Conservation (phyloP, 1,140 invertebrate species). For the Hyposmocoma kahamanoa region DNA sequence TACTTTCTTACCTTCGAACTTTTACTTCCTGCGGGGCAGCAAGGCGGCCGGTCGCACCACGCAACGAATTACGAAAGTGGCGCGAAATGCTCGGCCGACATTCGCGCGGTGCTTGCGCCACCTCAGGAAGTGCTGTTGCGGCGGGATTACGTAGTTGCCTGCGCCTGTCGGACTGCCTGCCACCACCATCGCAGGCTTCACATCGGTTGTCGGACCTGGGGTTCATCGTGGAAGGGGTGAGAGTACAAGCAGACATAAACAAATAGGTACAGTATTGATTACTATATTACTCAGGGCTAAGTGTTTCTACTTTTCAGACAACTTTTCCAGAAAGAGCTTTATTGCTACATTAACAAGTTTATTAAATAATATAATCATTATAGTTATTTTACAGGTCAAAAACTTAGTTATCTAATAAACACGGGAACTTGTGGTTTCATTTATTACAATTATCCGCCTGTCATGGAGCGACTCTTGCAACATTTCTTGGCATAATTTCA, state of each 20-base stretch:
- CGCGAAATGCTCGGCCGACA: conserved; percentile 71
- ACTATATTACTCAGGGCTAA: too few relatives aligned
- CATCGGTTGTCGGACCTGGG: too few relatives aligned
- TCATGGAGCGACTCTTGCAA: background rate
- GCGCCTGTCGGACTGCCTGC: conserved; percentile 11
- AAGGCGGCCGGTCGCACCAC: conserved; percentile 62
- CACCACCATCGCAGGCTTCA: too few relatives aligned
- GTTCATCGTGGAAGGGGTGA: too few relatives aligned
- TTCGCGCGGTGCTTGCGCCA: conserved; percentile 66
- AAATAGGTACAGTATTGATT: too few relatives aligned
- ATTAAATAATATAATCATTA: too few relatives aligned
- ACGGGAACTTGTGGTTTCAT: conserved; percentile 25
- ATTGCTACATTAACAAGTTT: too few relatives aligned
- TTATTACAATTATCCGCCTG: background rate
- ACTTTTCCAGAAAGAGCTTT: too few relatives aligned
- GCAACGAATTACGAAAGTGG: conserved; percentile 70
- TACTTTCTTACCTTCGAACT: conserved; percentile 73
- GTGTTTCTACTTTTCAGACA: too few relatives aligned
- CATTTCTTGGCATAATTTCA: too few relatives aligned
- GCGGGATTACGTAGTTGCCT: conserved; percentile 59
- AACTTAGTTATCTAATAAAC: conserved; percentile 29
- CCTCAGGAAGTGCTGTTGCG: conserved; percentile 67
- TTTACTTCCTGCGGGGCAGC: conserved; percentile 71
- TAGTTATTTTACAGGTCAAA: too few relatives aligned
- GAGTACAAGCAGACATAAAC: too few relatives aligned